Conservation (phyloP, 2,797 vertebrate genomes). For the Eulemur rubriventer region DNA sequence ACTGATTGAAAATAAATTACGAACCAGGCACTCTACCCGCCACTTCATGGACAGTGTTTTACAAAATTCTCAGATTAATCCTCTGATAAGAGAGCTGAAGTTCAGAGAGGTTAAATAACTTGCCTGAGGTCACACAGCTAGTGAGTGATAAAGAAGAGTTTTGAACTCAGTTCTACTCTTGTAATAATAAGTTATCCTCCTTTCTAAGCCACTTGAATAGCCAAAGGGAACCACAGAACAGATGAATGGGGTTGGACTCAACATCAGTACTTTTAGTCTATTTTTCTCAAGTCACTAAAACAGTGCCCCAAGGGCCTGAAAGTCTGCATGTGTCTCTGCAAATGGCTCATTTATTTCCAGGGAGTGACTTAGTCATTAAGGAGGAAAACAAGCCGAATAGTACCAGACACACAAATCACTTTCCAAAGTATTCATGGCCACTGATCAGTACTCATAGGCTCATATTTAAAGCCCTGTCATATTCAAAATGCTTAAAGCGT, state of each 20-base stretch:
- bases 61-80: conserved; percentile 30
- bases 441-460: neutral
- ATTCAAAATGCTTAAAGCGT: neutral
- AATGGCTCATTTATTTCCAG: conserved; percentile 71
- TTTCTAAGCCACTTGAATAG: conserved; percentile 41
- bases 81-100: conserved; percentile 30
- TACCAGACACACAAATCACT: conserved; percentile 58
- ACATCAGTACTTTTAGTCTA: conserved; percentile 9
- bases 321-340: conserved; percentile 44
- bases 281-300: conserved; percentile 66
- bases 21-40: neutral
- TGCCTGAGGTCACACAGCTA: conserved; percentile 61
- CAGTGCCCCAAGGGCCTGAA: neutral
- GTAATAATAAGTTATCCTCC: conserved; percentile 52
- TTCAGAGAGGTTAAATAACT: conserved; percentile 64
- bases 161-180: conserved; percentile 36
- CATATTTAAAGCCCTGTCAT: neutral
- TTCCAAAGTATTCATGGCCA: conserved; percentile 10
- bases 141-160: conserved; percentile 60
- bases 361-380: conserved; percentile 58
- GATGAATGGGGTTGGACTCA: conserved; percentile 52
- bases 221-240: conserved; percentile 57
- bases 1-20: conserved; percentile 51
- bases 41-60: conserved; percentile 14
- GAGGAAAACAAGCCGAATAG: conserved; percentile 45